Conservation (phyloP, 2,113 vertebrate genomes). For the Monarcha castaneiventris region DNA sequence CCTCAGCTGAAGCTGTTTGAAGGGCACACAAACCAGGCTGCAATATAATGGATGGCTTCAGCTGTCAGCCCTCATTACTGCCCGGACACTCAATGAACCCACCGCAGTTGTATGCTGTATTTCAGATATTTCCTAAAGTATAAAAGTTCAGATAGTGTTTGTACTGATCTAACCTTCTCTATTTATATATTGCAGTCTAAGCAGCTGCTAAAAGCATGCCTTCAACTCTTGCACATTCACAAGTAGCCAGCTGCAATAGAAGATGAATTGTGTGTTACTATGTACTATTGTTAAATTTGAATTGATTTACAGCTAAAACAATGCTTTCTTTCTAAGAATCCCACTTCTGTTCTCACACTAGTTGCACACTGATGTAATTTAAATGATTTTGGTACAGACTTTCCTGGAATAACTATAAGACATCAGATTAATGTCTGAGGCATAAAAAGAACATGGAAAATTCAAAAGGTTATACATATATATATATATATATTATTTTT, state of each 20-base stretch:
- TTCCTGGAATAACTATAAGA: not conserved
- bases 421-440: not conserved
- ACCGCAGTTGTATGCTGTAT: not conserved
- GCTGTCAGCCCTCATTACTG: not conserved
- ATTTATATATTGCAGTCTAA: not conserved
- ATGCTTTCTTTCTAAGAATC: not conserved
- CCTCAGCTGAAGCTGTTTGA: not conserved
- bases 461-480: not conserved
- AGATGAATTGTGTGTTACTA: not conserved
- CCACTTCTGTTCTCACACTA: not conserved
- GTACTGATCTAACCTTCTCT: not conserved
- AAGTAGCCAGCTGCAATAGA: not conserved
- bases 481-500: not conserved
- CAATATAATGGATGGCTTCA: constrained; percentile 18
- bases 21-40: not conserved
- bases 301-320: not conserved
- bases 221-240: not conserved
- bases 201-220: not conserved
- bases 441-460: not conserved
- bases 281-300: not conserved
- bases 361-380: not conserved
- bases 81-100: not conserved
- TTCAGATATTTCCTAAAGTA: not conserved
- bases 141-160: not conserved
- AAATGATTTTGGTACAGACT: not conserved